Evolutionary conservation across 2,888 invertebrate genomes (phyloP).

Genomic region (Drosophila borealis): DNA sequence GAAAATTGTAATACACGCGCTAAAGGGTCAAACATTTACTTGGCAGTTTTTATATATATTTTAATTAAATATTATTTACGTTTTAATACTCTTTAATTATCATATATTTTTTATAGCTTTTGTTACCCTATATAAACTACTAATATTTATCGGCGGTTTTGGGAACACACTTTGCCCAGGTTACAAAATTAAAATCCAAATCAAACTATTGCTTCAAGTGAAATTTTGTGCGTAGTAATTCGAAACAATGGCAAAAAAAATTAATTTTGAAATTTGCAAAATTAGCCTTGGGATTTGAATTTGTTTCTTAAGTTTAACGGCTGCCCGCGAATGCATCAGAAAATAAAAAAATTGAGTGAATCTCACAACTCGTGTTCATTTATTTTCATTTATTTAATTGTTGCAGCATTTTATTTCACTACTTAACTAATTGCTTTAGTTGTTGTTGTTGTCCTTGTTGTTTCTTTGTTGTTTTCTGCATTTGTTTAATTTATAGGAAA

Average conservation of each 20-base stretch:
- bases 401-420: constrained; percentile 68
- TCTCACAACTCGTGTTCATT: constrained; percentile 55
- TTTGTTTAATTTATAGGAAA: constrained; percentile 65
- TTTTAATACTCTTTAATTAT: constrained; percentile 33
- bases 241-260: constrained; percentile 14
- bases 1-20: constrained; percentile 45
- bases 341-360: constrained; percentile 37
- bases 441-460: constrained; percentile 15
- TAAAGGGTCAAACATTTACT: constrained; percentile 75
- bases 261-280: constrained; percentile 22
- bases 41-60: constrained; percentile 65
- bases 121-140: constrained; percentile 76
- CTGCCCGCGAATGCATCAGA: constrained; percentile 35
- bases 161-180: constrained; percentile 77
- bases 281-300: constrained; percentile 12
- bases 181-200: constrained; percentile 27
- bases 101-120: constrained; percentile 40
- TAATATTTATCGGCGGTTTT: constrained; percentile 80
- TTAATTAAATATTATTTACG: constrained; percentile 26
- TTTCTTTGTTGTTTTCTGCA: constrained; percentile 25
- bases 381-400: constrained; percentile 18
- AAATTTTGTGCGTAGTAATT: constrained; percentile 66
- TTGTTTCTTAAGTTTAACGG: constrained; percentile 32
- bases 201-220: constrained; percentile 7
- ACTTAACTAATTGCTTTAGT: constrained; percentile 69